phyloP scores from a whole-genome alignment of 1,140 invertebrate species.

The Danaus plexippus region DNA sequence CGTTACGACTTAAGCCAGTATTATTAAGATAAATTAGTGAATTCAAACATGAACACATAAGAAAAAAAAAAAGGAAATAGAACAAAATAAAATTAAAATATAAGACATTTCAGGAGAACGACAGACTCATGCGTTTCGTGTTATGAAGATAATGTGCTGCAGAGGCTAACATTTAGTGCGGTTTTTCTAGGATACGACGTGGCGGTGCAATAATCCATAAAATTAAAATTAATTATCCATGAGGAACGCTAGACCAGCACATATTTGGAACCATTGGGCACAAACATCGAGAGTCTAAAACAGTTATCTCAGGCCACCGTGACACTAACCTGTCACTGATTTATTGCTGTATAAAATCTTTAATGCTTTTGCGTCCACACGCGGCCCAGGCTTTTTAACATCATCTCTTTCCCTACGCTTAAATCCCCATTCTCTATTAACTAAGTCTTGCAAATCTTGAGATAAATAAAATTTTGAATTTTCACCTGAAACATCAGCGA shows the following conservation, averaged over 20 bases:
- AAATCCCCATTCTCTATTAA: conserved; percentile 79
- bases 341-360: conserved; percentile 64
- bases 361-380: conserved; percentile 72
- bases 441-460: conserved; percentile 69
- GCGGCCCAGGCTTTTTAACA: conserved; percentile 95
- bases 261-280: conserved; percentile 29
- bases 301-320: conserved; percentile 41
- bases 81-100: conserved; percentile 19
- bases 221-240: conserved; percentile 30
- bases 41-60: conserved; percentile 10
- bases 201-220: conserved; percentile 47
- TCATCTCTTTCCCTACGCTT: conserved; percentile 89
- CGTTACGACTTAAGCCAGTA: no score
- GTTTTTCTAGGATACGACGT: conserved; percentile 43
- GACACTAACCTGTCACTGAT: conserved; percentile 69
- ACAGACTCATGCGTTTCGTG: conserved; percentile 46
- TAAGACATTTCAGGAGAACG: conserved; percentile 27
- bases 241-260: conserved; percentile 34
- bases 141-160: conserved; percentile 46
- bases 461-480: conserved; percentile 62
- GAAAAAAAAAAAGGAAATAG: conserved; percentile 11
- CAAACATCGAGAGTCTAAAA: conserved; percentile 55
- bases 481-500: conserved; percentile 68
- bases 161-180: conserved; percentile 59
- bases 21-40: neutral